Conservation (phyloP, 1,140 invertebrate species). For the Helicoverpa zea region DNA sequence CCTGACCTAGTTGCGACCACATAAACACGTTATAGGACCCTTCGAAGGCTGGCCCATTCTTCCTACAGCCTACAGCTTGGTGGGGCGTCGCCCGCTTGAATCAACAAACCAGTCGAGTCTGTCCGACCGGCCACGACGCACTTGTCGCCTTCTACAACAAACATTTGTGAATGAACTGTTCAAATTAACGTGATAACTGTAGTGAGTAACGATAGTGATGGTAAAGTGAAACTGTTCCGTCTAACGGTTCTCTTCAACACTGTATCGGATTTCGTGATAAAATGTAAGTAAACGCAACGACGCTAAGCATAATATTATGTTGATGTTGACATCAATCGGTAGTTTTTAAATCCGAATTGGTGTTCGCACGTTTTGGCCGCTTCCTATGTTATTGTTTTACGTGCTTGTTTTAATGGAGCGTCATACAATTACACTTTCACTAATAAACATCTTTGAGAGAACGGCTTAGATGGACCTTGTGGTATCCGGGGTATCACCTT, state of each 20-base stretch:
- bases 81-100: constrained; percentile 62
- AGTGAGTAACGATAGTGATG: constrained; percentile 71
- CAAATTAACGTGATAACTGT: constrained; percentile 30
- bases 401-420: constrained; percentile 31
- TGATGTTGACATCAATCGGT: constrained; percentile 37
- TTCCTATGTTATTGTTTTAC: constrained; percentile 40
- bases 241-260: constrained; percentile 30
- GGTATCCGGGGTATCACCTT: constrained; percentile 71
- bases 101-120: constrained; percentile 67
- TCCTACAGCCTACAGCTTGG: constrained; percentile 57
- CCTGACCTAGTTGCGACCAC: constrained; percentile 55
- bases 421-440: constrained; percentile 72
- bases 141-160: constrained; percentile 50
- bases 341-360: constrained; percentile 15
- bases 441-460: constrained; percentile 72
- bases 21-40: constrained; percentile 54
- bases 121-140: constrained; percentile 58
- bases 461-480: constrained; percentile 79
- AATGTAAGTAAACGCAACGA: constrained; percentile 31
- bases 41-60: constrained; percentile 60
- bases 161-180: constrained; percentile 51
- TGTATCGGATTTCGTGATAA: constrained; percentile 39
- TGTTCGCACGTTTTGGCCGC: not conserved
- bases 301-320: not conserved
- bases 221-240: constrained; percentile 69